A percentile compares a stretch with the other conserved stretches of the same genome.
These are phyloP conservation scores for Anhinga rufa DNA, from an alignment of 2,113 vertebrate species.

Conservation along the genomic window DNA sequence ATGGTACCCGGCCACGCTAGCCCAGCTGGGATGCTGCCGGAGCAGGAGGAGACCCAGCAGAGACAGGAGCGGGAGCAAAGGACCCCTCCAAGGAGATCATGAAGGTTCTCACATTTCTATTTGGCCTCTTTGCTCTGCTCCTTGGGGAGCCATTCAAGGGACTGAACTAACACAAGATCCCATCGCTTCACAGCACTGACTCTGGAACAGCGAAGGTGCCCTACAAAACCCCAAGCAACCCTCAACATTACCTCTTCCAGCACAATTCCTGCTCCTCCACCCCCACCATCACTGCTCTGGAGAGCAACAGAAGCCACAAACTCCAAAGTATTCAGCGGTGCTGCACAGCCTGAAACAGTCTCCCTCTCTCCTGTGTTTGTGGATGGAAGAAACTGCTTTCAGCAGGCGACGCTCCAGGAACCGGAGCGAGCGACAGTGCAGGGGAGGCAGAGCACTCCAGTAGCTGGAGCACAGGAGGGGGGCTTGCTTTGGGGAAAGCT, in stretches of 20 bases:
- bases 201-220: neutral
- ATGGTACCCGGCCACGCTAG: neutral
- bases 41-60: neutral
- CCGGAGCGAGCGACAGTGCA: neutral
- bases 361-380: neutral
- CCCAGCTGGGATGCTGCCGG: neutral
- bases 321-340: neutral
- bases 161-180: neutral
- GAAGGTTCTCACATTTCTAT: neutral
- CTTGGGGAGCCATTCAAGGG: neutral
- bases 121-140: neutral
- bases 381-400: neutral
- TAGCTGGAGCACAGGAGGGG: neutral
- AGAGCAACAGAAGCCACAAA: neutral
- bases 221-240: neutral
- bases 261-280: neutral
- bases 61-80: neutral
- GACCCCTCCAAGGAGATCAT: neutral
- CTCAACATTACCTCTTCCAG: neutral
- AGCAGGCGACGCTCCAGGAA: slow-evolving; percentile 7
- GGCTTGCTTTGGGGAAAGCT: neutral
- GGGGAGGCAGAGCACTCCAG: neutral
- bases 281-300: neutral
- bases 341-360: neutral
- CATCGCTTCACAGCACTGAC: neutral